Evolutionary conservation across 2,797 vertebrate species (phyloP).

Genomic region (Myripristis jacobus): DNA sequence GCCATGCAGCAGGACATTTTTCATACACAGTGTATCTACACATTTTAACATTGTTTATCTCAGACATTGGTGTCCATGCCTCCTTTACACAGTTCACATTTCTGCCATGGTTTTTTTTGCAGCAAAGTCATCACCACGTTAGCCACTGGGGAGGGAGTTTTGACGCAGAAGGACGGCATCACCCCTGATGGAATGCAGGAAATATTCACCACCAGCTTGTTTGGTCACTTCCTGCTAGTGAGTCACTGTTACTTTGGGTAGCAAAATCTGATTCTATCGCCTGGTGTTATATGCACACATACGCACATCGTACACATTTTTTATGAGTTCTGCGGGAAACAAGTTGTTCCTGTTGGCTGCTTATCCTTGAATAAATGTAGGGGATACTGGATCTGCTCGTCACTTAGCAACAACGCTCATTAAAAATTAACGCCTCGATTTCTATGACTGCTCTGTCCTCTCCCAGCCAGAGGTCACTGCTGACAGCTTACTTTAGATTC

Average conservation of each 20-base stretch:
- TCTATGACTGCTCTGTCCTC: constrained; percentile 32
- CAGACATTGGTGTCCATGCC: background rate
- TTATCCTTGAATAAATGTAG: constrained; percentile 45
- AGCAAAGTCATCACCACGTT: constrained; percentile 89
- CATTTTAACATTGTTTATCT: background rate
- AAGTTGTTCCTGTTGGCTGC: constrained; percentile 11
- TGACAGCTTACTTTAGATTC: constrained; percentile 28
- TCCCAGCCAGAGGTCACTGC: constrained; percentile 53
- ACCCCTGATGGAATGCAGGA: constrained; percentile 90
- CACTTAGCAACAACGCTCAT: constrained; percentile 69
- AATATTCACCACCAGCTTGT: constrained; percentile 93
- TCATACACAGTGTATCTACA: too few relatives aligned
- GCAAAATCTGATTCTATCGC: background rate
- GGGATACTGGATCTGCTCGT: constrained; percentile 62
- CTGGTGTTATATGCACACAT: background rate
- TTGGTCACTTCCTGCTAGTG: constrained; percentile 95
- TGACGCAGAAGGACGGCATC: constrained; percentile 88
- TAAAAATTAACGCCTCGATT: constrained; percentile 71
- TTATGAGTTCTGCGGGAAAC: constrained; percentile 41
- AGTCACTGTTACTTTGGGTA: constrained; percentile 26
- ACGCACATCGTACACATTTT: too few relatives aligned
- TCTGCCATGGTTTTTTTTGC: constrained; percentile 24
- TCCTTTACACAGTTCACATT: background rate
- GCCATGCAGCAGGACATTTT: background rate
- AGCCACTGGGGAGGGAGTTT: constrained; percentile 89